Base-by-base conservation (phyloP, 2,113 vertebrate species). In the Podarcis raffonei region DNA sequence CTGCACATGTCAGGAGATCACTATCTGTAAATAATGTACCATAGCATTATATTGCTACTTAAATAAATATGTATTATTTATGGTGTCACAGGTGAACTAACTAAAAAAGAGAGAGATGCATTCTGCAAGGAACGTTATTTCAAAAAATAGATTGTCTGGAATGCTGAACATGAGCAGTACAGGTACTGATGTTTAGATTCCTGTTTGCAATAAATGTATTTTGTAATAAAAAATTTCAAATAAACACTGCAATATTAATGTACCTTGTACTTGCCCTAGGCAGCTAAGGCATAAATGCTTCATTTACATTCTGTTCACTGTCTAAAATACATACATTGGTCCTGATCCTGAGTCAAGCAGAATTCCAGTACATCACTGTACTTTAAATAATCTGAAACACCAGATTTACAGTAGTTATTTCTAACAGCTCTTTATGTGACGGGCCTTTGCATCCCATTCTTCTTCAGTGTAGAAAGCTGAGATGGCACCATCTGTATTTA, bases 191-290 rank as follows among this genome's bases (percentile, higher is more conserved):
- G 94, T 94, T 96, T 94, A 88, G 81, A 92, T 94, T 95, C 94
- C 96, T 96, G 88, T 95, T 94, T 91, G 95, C 95, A 94, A 97
- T 96, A 96, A 96, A 96, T 94, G 91, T 96, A 93, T 95, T 93
- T 92, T 96, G 91, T 94, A 97, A 97, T 97, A 97, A 97, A 97
- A 95, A 96, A 96, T 95, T 97, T 97, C 94, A 96, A 97, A 97
- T 94, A 96, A 97, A 94, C 84, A 92, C 84, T 97, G 93, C 91
- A 97, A 97, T 97, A 97, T 98, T 98, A 97, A 97, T 97, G 93
- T 87, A 92, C 82, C 94, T 94, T 92, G 94, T 95, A 94, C 89
- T 94, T 35, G 84, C 95, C 96, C 94, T 93, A 91, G 93, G 95
- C 91, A 95, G 91, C 84, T 86, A 90, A 95, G 91, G 87, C 93